These are phyloP conservation scores for Sialis fuliginosa DNA, from an alignment of 2,888 invertebrate species.

Conservation along the genomic window DNA sequence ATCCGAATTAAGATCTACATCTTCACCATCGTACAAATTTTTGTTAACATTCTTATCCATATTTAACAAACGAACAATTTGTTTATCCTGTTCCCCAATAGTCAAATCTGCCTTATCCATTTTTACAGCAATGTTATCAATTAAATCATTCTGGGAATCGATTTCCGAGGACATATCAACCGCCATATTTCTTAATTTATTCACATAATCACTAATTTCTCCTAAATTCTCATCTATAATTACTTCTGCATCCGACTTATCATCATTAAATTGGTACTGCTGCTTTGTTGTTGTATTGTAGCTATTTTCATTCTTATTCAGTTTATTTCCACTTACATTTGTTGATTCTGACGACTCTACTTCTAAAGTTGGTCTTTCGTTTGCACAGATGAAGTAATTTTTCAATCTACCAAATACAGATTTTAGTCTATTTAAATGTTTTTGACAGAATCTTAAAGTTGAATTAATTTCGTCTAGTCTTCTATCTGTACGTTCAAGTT, in stretches of 20 bases:
- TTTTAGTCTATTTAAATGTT: slow-evolving; percentile 87
- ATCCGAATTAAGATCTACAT: neutral
- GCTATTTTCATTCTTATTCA: slow-evolving; percentile 25
- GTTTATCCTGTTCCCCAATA: slow-evolving; percentile 72
- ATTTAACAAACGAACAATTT: slow-evolving; percentile 64
- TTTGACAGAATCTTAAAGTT: slow-evolving; percentile 77
- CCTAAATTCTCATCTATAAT: slow-evolving; percentile 56
- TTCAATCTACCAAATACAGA: slow-evolving; percentile 94
- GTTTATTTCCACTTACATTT: neutral
- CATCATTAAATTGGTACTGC: slow-evolving; percentile 17
- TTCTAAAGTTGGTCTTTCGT: slow-evolving; percentile 23
- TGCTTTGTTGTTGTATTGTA: slow-evolving; percentile 36
- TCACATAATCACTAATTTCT: slow-evolving; percentile 74
- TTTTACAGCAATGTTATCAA: slow-evolving; percentile 71
- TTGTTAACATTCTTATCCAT: slow-evolving; percentile 30
- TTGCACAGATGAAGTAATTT: slow-evolving; percentile 74
- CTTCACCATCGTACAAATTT: neutral
- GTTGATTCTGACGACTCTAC: slow-evolving; percentile 10
- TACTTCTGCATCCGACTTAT: slow-evolving; percentile 25
- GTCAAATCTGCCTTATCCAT: slow-evolving; percentile 69
- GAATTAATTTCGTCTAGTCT: slow-evolving; percentile 81
- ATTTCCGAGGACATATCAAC: slow-evolving; percentile 74
- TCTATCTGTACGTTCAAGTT: slow-evolving; percentile 72
- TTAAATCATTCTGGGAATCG: slow-evolving; percentile 71
- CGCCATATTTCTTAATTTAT: slow-evolving; percentile 71